Base-by-base conservation (phyloP, 2,113 vertebrate genomes). In the Antennarius striatus region DNA sequence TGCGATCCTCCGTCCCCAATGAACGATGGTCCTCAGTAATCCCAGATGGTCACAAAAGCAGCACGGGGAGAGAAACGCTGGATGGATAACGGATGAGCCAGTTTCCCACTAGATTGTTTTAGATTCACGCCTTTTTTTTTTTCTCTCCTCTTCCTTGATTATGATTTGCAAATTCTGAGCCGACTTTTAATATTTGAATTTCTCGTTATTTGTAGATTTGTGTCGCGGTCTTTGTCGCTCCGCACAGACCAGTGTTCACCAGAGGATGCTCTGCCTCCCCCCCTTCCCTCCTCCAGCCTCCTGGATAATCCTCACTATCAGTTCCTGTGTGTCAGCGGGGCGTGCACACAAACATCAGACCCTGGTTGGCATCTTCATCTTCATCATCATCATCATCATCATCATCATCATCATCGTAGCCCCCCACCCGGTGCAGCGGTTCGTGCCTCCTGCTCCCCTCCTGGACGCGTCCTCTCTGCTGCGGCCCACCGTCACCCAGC, bases 181-280 rank as follows among this genome's bases (percentile, higher is more conserved):
- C 32, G 1, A 7, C 32, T 36, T 36, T 36, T 36, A 36, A 36
- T 36, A 4, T 22, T 36, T 36, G 32, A 36, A 3, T 36, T 36
- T 36, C 7, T 7, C 32, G 4, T 36, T 36, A 36, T 5, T 36
- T 4, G 4, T 36, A 36, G 32, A 36, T 36, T 7, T 7, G 32
- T 4, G 32, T 36, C 7, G 22, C 22, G 4, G 1, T 43, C 10
- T 43, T 32, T 45, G 43, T 17, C 15, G 66, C 32, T 39, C 52
- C 6, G 15, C 28, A 29, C 6, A 28, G 17, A 50, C 30, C 52
- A 73, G 13, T 77, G 47, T 64, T 55, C 62, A 63, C 54, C 16
- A 65, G 86, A 84, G 78, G 91, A 83, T 88, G 86, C 83, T 81
- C 48, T 79, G 55, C 80, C 85, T 69, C 72, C 85, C 77, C 77